Evolutionary conservation across 2,888 invertebrate genomes (phyloP), one percentile per base, ranked within the genome.

Genomic region (Hedychridium roseum): DNA sequence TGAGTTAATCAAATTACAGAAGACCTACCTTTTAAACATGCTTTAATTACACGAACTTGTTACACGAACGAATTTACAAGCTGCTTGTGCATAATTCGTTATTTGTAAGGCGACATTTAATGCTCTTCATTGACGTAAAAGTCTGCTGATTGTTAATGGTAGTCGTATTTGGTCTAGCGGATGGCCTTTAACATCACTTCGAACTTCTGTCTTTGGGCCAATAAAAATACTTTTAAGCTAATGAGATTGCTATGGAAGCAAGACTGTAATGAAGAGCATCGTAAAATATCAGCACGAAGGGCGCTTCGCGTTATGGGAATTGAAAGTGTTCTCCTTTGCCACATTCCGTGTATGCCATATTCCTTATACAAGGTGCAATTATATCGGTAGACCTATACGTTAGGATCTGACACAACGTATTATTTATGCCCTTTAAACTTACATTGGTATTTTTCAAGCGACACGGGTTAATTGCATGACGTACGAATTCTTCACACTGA

Each of bases 171-270:
- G 51, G 44, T 57, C 59, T 54, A 54, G 61, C 55, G 57, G 61
- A 64, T 54, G 58, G 52, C 50, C 37, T 39, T 37, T 38, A 45
- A 37, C 46, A 43, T 52, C 47, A 50, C 38, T 42, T 41, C 41
- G 32, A 31, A 31, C 23, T 39, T 9, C 31, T 42, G 51, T 35
- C 35, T 36, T n/a, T n/a, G n/a, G 14, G 18, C 40, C 53, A 39
- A 64, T 66, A 67, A 66, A 64, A 68, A 66, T 66, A 69, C 64
- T 68, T 64, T 69, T 47, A 61, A 61, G 64, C 57, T 66, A 66
- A 66, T 68, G 59, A 63, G 67, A 67, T 67, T 69, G 64, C 64
- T 67, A 60, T 58, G 60, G 61, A 58, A 41, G 58, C 46, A 43
- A 43, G 48, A 57, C 59, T 59, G 58, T 46, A 56, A 63, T 49